Evolutionary conservation across 2,797 vertebrate genomes (phyloP), one percentile per base, ranked within the genome.

Genomic region (Pelobates cultripes): DNA sequence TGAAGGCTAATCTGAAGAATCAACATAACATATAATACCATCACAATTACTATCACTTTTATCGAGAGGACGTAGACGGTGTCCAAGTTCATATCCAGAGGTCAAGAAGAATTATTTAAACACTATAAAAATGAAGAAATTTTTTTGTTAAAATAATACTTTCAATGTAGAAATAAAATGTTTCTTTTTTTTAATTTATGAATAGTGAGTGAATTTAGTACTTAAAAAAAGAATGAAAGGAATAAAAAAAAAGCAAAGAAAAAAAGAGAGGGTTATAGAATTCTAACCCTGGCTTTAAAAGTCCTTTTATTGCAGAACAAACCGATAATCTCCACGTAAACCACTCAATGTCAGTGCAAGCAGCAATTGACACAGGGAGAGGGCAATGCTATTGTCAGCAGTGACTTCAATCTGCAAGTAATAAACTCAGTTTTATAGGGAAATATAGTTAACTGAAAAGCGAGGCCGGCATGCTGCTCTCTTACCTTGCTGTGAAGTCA

Each of bases 241-340:
- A 51, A 5, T 51, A 2, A 2, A 51, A 51, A 47, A 51, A 51
- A 5, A 10, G 10, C 5, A 51, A 51, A 10, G 4, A 71, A 7
- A 66, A 71, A 70, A 70, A 63, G 8, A 28, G 15, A 53, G 47
- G 64, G 70, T 74, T 69, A 74, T 47, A 74, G 45, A 81, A 45
- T 28, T 43, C 75, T 68, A 73, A 51, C 75, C 70, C 75, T 60
- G 81, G 75, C 81, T 78, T 75, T 63, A 68, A 74, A 63, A 78
- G 53, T 78, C 17, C 70, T 68, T 78, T 83, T 78, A 74, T 64
- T 74, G 71, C 81, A 9, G 63, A 74, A 57, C 64, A 53, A 82
- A 83, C 70, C 75, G 70, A 61, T 83, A 78, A 83, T 83, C 70
- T 78, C 78, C 76, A 74, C 70, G 70, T 73, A 73, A 28, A 70